Base-by-base conservation (phyloP, 2,797 vertebrate species). In the Acanthornis magna region DNA sequence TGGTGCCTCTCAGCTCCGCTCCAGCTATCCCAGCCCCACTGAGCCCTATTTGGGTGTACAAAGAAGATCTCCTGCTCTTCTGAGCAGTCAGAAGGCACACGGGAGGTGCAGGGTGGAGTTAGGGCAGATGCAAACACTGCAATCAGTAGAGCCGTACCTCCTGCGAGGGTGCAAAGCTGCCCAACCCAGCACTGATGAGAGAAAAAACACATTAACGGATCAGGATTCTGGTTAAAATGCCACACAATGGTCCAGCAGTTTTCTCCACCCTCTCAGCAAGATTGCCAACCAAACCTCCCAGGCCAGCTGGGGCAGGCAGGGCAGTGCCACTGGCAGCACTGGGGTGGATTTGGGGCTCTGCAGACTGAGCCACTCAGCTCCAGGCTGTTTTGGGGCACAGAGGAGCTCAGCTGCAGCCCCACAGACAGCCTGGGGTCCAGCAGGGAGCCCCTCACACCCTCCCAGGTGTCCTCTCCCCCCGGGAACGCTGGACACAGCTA, bases 251-350 rank as follows among this genome's bases (percentile, higher is more conserved):
- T 25, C 21, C 6, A 0, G 16, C 11, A 47, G 17, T 16, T 32
- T 82, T 53, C 34, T 84, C 27, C 30, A 17, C 32, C 54, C 45
- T 29, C 61, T 54, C 58, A 43, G 13, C 40, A 70, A 77, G 53
- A 19, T 26, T 79, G 47, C 57, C 43, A 70, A 10, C 34, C 13
- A 27, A 26, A 34, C 22, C 14, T 40, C 26, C 57, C 88, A 51
- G 7, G 53, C 65, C 9, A 3, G 25, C 0, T 32, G 21, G 18
- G 0, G 1, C 0, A 0, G 45, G 20, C 19, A 34, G 26, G 65
- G 40, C 51, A 74, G 16, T 30, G 68, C 53, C 4, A 0, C 19
- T 7, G 0, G 66, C 36, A 77, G 23, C 6, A 4, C 13, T 0
- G 16, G 30, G 45, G 5, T 13, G 18, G 43, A 73, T 84, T 51